Conservation (phyloP, 92 coral and sea anemone genomes). For the Diadumene lineata region DNA sequence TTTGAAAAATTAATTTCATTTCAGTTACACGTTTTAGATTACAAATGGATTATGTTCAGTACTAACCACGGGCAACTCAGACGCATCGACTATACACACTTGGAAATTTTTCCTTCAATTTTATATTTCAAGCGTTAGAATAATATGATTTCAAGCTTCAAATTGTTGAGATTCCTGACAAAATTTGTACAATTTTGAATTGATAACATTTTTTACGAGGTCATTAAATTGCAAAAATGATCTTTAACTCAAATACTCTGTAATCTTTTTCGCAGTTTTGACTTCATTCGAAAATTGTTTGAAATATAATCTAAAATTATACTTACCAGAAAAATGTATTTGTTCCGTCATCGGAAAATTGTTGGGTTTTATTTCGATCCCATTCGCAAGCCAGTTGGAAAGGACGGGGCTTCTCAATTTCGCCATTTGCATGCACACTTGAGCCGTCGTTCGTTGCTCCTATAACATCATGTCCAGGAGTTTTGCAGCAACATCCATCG, state of each 20-base stretch:
- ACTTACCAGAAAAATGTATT: slow-evolving; percentile 85
- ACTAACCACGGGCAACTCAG: too few species aligned
- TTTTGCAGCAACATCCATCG: slow-evolving; percentile 25
- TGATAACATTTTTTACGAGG: too few species aligned
- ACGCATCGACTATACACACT: too few species aligned
- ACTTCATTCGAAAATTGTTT: background rate
- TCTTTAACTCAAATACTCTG: background rate
- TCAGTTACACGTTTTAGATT: too few species aligned
- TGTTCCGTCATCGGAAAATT: slow-evolving; percentile 84
- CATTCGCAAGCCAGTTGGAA: slow-evolving; percentile 76
- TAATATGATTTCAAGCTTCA: too few species aligned
- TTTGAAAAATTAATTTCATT: too few species aligned
- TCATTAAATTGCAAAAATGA: too few species aligned
- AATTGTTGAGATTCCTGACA: too few species aligned
- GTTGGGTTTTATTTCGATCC: slow-evolving; percentile 82
- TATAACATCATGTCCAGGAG: slow-evolving; percentile 14
- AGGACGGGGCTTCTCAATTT: slow-evolving; percentile 43
- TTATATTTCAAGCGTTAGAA: too few species aligned
- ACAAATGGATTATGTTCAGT: too few species aligned
- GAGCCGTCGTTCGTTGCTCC: slow-evolving; percentile 31
- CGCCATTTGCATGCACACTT: slow-evolving; percentile 38
- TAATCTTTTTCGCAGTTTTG: background rate
- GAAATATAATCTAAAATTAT: background rate
- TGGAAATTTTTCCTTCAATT: too few species aligned
- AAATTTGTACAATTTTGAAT: too few species aligned